Percentiles rank a stretch among this genome's conserved stretches.
phyloP scores from a whole-genome alignment of 1,140 invertebrate species.

The Tetramorium simillimum region DNA sequence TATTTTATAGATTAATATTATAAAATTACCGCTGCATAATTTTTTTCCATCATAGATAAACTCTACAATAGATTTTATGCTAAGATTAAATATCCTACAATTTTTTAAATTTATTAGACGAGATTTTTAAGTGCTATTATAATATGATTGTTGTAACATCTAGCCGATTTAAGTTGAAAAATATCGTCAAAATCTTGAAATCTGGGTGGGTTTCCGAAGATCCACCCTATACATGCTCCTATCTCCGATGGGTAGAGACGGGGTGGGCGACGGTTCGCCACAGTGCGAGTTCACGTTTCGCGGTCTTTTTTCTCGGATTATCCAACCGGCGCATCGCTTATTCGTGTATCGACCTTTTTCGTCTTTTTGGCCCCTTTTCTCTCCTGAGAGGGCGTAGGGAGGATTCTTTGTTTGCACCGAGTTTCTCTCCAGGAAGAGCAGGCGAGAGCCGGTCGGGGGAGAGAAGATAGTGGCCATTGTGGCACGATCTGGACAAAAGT shows the following conservation, averaged over 20 bases:
- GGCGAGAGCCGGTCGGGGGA: conserved; percentile 67
- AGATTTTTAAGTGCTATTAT: background rate
- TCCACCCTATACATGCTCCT: conserved; percentile 69
- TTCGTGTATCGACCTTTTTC: conserved; percentile 81
- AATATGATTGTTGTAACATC: background rate
- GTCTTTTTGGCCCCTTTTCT: conserved; percentile 78
- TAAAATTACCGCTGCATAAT: background rate
- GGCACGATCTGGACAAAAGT: conserved; percentile 82
- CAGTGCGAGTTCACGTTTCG: conserved; percentile 81
- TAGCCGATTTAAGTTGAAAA: background rate
- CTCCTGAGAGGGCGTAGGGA: conserved; percentile 73
- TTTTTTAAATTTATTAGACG: background rate
- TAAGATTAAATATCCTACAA: background rate
- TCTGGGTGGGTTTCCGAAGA: conserved; percentile 59
- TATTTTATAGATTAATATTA: background rate
- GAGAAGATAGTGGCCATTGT: conserved; percentile 81
- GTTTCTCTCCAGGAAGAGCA: conserved; percentile 76
- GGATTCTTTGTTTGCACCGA: conserved; percentile 80
- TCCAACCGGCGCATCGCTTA: conserved; percentile 80
- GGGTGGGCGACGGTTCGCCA: conserved; percentile 63
- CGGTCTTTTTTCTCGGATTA: conserved; percentile 78
- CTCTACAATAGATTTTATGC: background rate
- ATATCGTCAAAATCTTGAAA: conserved; percentile 52
- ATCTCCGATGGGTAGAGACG: conserved; percentile 50
- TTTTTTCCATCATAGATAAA: background rate